Evolutionary conservation across 2,113 vertebrate species (phyloP), one percentile per base, ranked within the genome.

Genomic region (Murina feae): DNA sequence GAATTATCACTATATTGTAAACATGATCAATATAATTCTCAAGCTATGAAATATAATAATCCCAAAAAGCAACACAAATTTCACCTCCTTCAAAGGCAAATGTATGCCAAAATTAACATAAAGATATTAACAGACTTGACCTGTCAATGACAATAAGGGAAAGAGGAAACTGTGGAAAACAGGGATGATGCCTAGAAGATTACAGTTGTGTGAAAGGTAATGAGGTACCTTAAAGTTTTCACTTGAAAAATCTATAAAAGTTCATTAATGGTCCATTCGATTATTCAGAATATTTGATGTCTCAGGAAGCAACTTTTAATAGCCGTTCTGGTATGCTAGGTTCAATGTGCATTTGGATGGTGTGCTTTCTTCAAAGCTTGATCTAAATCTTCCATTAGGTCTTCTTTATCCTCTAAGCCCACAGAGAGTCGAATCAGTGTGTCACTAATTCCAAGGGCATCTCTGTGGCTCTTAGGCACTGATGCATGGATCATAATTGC

Each of bases 401-500:
- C 99, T 25, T 98, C 98, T 47, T 98, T 97, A 60, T 99, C 98
- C 95, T 99, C 99, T 96, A 99, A 97, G 25, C 99, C 99, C 65
- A 99, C 97, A 0, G 99, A 99, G 71, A 99, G 98, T 42, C 99
- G 98, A 90, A 99, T 98, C 69, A 99, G 96, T 0, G 98, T 99
- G 96, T 99, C 99, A 14, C 97, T 99, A 95, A 99, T 99, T 9
- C 99, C 99, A 83, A 99, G 98, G 79, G 88, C 28, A 0, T 66
- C 93, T 94, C 99, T 98, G n/a, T 99, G 98, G 0, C 97, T 98
- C 89, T 99, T 97, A 44, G 98, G 98, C 95, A 99, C 98, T 0
- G 99, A 99, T 0, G 99, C 97, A 10, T 99, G 99, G 71, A 99
- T 99, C 99, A 99, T 99, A 78, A 99, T 98, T 1, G 98, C 99